phyloP scores from a whole-genome alignment of 1,140 invertebrate species.

The Lepeophtheirus salmonis region DNA sequence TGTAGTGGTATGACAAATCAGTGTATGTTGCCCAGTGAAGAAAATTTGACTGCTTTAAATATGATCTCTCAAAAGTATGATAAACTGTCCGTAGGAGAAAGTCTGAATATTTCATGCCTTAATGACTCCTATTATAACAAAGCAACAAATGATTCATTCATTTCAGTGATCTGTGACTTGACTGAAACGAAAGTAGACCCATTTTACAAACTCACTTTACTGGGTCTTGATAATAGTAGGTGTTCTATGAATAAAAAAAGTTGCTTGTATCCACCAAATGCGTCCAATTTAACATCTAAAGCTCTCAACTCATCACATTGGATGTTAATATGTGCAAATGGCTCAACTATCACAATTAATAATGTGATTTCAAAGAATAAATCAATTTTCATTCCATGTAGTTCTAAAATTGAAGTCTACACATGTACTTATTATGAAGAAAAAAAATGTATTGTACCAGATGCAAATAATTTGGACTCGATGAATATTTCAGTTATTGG shows the following conservation, averaged over 20 bases:
- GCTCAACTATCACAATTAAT: background rate
- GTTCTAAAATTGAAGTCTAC: too few species aligned
- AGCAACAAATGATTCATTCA: background rate
- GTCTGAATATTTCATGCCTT: background rate
- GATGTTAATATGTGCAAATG: background rate
- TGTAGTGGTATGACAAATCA: background rate
- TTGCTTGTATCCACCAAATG: background rate
- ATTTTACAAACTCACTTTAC: background rate
- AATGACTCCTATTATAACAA: background rate
- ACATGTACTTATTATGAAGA: too few species aligned
- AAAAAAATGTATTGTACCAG: background rate
- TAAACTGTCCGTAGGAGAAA: background rate
- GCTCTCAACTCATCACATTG: background rate
- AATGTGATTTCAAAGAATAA: background rate
- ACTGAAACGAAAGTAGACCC: background rate
- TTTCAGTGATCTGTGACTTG: background rate
- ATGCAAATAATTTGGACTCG: background rate
- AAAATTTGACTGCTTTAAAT: background rate
- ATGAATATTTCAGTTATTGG: background rate
- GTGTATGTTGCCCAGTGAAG: background rate
- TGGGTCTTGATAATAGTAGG: background rate
- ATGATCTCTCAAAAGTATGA: background rate
- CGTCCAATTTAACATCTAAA: background rate
- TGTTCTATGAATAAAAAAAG: background rate
- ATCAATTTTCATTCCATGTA: too few species aligned